Evolutionary conservation across 2,113 vertebrate species (phyloP).

Genomic region (Trogon surrucura): DNA sequence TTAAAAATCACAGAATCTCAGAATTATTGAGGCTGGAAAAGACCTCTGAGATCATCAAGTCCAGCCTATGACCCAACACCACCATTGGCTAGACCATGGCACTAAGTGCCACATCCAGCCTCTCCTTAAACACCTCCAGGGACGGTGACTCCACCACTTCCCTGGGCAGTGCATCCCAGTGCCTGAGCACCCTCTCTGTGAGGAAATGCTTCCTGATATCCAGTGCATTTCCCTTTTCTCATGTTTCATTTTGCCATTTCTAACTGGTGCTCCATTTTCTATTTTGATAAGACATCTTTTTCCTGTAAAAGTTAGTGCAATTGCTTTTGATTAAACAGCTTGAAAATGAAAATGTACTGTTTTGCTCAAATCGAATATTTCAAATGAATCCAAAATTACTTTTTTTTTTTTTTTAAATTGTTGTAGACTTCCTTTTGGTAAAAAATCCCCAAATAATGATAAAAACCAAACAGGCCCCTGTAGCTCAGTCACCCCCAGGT

Average conservation of each 20-base stretch:
- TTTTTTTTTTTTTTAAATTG: background rate
- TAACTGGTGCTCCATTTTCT: background rate
- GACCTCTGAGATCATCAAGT: no score
- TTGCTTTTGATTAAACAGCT: background rate
- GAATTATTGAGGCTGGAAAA: no score
- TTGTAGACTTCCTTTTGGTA: background rate
- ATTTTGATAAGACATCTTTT: background rate
- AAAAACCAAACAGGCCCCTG: background rate
- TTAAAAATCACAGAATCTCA: background rate
- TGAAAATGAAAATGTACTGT: background rate
- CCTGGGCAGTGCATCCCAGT: no score
- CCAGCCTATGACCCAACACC: no score
- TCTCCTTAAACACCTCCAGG: no score
- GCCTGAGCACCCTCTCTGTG: no score
- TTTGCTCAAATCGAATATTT: background rate
- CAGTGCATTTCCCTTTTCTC: background rate
- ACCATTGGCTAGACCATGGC: no score
- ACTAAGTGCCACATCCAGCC: no score
- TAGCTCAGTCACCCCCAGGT: background rate
- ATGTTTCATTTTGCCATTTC: background rate
- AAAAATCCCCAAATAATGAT: background rate
- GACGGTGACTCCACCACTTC: no score
- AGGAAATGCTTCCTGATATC: no score
- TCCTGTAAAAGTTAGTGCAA: background rate
- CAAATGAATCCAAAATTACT: background rate